A percentile compares a stretch with the other conserved stretches of the same genome.
Evolutionary conservation across 2,113 vertebrate species (phyloP).

Genomic region (Malurus elegans): DNA sequence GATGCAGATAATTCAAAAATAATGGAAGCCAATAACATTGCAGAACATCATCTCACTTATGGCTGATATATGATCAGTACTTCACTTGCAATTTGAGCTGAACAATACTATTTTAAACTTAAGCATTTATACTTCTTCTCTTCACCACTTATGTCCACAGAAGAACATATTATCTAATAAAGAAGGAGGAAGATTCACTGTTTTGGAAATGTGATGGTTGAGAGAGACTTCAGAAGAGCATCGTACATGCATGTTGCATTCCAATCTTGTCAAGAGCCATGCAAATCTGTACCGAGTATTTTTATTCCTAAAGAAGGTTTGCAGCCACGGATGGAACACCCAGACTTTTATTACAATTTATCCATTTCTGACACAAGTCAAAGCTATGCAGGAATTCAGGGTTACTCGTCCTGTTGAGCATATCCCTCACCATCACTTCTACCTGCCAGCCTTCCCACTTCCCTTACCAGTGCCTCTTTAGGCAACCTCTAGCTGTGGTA

Average conservation of each 20-base stretch:
- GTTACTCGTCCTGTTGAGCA: neutral
- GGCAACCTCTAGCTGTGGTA: neutral
- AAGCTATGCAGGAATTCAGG: neutral
- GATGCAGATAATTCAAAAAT: neutral
- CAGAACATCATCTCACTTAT: neutral
- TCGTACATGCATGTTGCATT: neutral
- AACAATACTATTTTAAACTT: neutral
- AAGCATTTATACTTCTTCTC: neutral
- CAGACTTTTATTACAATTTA: neutral
- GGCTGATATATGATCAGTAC: neutral
- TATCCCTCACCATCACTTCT: neutral
- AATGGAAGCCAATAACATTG: neutral
- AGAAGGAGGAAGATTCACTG: neutral
- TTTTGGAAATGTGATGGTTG: neutral
- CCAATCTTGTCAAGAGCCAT: neutral
- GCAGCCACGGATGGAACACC: neutral
- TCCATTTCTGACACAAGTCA: neutral
- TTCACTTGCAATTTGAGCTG: neutral
- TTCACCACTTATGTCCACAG: neutral
- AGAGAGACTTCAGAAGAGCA: neutral
- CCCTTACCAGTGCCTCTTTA: neutral
- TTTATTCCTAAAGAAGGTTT: neutral
- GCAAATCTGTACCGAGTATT: neutral
- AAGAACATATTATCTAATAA: neutral
- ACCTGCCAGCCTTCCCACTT: neutral